phyloP scores from a whole-genome alignment of 2,888 invertebrate genomes.

The Zele albiditarsus region DNA sequence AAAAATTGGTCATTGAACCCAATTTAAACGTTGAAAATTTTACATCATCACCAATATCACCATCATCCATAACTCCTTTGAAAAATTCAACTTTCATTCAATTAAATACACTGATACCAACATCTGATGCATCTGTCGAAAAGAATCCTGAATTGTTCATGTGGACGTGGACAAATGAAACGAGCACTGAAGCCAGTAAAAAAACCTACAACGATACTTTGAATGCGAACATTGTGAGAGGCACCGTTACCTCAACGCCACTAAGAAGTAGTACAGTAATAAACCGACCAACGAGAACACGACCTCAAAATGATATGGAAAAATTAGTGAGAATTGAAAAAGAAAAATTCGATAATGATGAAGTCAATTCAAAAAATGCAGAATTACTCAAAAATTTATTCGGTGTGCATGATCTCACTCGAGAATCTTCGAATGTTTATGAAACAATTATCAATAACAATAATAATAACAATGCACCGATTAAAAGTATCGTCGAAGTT shows the following conservation, averaged over 20 bases:
- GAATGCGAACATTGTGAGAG: constrained; percentile 64
- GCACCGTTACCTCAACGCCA: constrained; percentile 81
- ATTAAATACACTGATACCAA: constrained; percentile 53
- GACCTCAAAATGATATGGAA: constrained; percentile 74
- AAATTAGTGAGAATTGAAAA: constrained; percentile 48
- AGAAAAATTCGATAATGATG: constrained; percentile 27
- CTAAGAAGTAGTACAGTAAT: constrained; percentile 87
- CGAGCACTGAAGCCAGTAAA: constrained; percentile 51
- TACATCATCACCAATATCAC: neutral
- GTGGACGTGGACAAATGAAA: constrained; percentile 43
- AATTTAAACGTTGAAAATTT: constrained; percentile 16
- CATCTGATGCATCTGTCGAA: constrained; percentile 14
- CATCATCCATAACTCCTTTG: constrained; percentile 24
- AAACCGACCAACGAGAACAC: constrained; percentile 80
- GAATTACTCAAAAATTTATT: constrained; percentile 61
- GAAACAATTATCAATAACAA: constrained; percentile 16
- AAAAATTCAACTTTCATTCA: constrained; percentile 59
- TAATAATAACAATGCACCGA: constrained; percentile 27
- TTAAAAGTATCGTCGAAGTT: constrained; percentile 69
- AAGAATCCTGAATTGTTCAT: constrained; percentile 33
- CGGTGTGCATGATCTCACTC: constrained; percentile 46
- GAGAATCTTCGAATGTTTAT: neutral
- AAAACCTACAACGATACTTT: constrained; percentile 66
- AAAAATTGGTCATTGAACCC: constrained; percentile 51
- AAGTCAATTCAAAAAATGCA: constrained; percentile 48